Evolutionary conservation across 1,140 invertebrate species (phyloP).

Genomic region (Tetranychus urticae): DNA sequence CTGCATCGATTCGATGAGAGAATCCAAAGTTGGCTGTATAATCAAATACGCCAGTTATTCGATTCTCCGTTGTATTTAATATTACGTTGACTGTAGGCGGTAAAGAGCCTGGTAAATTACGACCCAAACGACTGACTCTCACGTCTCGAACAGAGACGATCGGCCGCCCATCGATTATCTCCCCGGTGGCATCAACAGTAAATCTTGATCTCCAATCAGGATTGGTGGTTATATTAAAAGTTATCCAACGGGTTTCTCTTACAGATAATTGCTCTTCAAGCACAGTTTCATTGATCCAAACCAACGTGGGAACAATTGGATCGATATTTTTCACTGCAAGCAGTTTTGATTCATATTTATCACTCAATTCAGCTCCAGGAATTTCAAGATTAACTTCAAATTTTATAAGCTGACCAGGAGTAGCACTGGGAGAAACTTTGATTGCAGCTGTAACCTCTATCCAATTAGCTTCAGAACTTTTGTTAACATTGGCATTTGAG

Average conservation of each 20-base stretch:
- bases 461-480: not conserved
- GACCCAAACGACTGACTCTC: not conserved
- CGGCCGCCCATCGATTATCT: not conserved
- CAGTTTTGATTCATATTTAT: not conserved
- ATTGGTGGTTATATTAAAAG: not conserved
- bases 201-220: not conserved
- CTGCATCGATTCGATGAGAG: not conserved
- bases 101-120: not conserved
- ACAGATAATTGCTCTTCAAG: not conserved
- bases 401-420: not conserved
- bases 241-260: not conserved
- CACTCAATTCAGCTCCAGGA: not conserved
- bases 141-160: not conserved
- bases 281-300: not conserved
- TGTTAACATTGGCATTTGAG: not conserved
- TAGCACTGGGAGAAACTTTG: not conserved
- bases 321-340: not conserved
- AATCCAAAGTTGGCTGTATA: not conserved
- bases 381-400: not conserved
- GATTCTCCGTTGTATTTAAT: not conserved
- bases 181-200: not conserved
- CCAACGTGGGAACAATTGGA: not conserved
- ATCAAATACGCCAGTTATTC: not conserved
- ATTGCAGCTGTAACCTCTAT: not conserved
- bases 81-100: not conserved